Evolutionary conservation across 2,113 vertebrate genomes (phyloP).

Genomic region (Perca schrenkii): DNA sequence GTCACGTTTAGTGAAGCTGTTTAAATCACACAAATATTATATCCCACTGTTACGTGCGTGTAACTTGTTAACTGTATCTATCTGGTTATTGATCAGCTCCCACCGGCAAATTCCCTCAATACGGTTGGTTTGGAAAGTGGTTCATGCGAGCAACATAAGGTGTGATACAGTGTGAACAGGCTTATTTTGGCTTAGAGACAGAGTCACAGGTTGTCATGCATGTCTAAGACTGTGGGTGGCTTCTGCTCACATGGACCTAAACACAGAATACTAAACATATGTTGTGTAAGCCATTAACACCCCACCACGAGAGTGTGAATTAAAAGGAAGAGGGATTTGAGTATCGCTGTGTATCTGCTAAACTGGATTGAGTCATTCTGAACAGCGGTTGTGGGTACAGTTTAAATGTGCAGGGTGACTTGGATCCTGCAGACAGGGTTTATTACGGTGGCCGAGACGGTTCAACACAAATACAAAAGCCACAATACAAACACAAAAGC

Average conservation of each 20-base stretch:
- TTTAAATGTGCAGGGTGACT: slow-evolving; percentile 46
- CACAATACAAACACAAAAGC: too few species aligned
- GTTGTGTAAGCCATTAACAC: slow-evolving; percentile 76
- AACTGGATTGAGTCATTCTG: slow-evolving; percentile 65
- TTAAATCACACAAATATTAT: too few species aligned
- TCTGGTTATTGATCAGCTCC: too few species aligned
- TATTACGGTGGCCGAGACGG: too few species aligned
- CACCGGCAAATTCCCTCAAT: too few species aligned
- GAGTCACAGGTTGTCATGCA: slow-evolving; percentile 69
- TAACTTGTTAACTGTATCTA: too few species aligned
- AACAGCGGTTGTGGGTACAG: slow-evolving; percentile 42
- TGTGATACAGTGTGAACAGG: slow-evolving; percentile 30
- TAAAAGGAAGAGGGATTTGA: slow-evolving; percentile 65
- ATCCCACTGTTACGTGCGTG: too few species aligned
- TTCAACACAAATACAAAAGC: too few species aligned
- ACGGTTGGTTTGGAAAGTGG: too few species aligned
- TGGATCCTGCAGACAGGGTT: slow-evolving; percentile 18
- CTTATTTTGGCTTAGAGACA: slow-evolving; percentile 46
- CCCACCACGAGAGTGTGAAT: slow-evolving; percentile 63
- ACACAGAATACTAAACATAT: slow-evolving; percentile 72
- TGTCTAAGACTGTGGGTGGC: slow-evolving; percentile 59
- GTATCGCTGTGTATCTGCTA: slow-evolving; percentile 59
- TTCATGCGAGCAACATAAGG: slow-evolving; percentile 18
- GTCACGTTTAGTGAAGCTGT: too few species aligned
- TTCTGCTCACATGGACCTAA: slow-evolving; percentile 59